A percentile compares a stretch with the other conserved stretches of the same genome.
phyloP scores from a whole-genome alignment of 2,113 vertebrate species.

The Gymnogyps californianus region DNA sequence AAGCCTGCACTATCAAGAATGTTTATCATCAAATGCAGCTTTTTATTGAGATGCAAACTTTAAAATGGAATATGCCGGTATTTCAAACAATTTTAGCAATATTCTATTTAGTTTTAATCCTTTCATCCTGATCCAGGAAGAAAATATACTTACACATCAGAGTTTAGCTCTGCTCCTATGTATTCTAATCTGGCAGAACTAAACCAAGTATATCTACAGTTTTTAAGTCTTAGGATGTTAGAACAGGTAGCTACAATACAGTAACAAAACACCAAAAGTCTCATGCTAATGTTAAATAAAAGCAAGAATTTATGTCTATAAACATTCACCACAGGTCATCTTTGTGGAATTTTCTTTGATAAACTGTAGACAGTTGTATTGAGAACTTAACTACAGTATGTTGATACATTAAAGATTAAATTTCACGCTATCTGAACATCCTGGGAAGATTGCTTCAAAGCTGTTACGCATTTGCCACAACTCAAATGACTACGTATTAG shows the following conservation, averaged over 20 bases:
- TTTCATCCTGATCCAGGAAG: not conserved
- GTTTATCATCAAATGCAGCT: not conserved
- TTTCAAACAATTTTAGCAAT: not conserved
- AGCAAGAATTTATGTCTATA: not conserved
- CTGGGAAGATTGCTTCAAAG: not conserved
- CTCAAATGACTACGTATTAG: not conserved
- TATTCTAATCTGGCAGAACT: not conserved
- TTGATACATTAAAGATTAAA: not conserved
- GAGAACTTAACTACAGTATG: not conserved
- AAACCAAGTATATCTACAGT: not conserved
- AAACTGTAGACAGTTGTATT: not conserved
- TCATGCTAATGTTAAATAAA: not conserved
- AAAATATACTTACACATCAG: not conserved
- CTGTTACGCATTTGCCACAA: not conserved
- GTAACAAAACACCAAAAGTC: not conserved
- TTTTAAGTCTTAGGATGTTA: not conserved
- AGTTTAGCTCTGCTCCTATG: not conserved
- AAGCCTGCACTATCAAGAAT: not conserved
- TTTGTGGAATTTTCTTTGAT: not conserved
- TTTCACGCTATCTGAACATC: not conserved
- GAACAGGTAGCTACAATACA: not conserved
- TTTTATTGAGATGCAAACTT: not conserved
- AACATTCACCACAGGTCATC: not conserved
- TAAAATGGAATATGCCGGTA: not conserved
- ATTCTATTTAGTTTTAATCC: not conserved